Base-by-base conservation (phyloP, 2,113 vertebrate genomes). In the Platysternon megacephalum region DNA sequence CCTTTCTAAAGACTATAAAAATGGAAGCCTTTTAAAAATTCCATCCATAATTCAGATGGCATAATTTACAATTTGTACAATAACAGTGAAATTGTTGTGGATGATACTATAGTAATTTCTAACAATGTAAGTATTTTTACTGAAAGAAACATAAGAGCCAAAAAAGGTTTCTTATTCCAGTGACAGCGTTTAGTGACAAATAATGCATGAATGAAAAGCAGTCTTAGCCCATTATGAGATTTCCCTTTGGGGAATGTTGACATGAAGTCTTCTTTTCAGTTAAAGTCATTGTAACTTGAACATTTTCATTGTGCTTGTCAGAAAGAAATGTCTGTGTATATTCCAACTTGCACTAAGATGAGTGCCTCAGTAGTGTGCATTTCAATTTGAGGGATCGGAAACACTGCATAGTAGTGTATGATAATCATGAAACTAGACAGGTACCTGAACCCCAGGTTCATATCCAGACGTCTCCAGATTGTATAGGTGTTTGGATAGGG, bases 51-150 rank as follows among this genome's bases (percentile, higher is more conserved):
- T 97, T 98, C 94, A 98, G 88, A 97, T 97, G 95, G 86, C 94
- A 95, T 97, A 97, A 98, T 97, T 98, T 98, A 96, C 89, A 96
- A 89, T 98, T 98, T 97, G 79, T 96, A 74, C 95, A 95, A 95
- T 97, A 98, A 97, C 88, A 96, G 84, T 94, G 93, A 98, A 97
- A 96, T 97, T 96, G 68, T 89, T 96, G 76, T 96, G 93, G 88
- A 91, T 96, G 82, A 96, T 95, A 95, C 84, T 97, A 94, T 79
- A 94, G 92, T 97, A 98, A 96, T 98, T 98, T 97, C 21, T 81
- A 93, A 95, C 91, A 94, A 52, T 95, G 74, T 94, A 98, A 97
- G 97, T 98, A 97, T 97, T 98, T 92, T 98, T 97, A 93, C 88
- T 95, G 86, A 91, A 97, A 87, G 91, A 97, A 97, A 93, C 95